phyloP scores from a whole-genome alignment of 2,113 vertebrate species.

The Paraplagusia blochii region DNA sequence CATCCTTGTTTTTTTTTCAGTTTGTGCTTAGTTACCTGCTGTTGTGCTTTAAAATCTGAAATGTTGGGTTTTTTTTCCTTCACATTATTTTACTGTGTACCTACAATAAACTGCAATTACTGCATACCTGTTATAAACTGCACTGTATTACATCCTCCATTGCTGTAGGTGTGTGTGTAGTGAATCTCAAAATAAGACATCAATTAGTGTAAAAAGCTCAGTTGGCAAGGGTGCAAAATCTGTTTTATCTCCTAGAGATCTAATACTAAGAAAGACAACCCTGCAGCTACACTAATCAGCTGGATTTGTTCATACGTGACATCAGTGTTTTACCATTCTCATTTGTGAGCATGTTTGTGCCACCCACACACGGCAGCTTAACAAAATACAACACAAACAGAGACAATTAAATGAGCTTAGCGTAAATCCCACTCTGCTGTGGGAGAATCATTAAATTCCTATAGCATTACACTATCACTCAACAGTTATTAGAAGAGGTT shows the following conservation, averaged over 20 bases:
- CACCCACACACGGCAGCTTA: background rate
- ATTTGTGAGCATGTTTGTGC: background rate
- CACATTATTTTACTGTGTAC: no score
- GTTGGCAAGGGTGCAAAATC: background rate
- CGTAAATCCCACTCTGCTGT: slow-evolving; percentile 5
- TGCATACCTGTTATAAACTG: no score
- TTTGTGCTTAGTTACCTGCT: no score
- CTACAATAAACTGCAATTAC: no score
- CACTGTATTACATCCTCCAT: background rate
- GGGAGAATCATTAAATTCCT: background rate
- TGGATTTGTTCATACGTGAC: background rate
- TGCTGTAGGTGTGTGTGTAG: background rate
- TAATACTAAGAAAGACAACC: background rate
- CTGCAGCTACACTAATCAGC: background rate
- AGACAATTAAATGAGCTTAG: slow-evolving; percentile 8
- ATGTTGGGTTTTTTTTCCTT: no score
- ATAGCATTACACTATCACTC: background rate
- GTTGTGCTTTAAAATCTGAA: no score
- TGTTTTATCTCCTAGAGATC: background rate
- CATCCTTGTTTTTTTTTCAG: no score
- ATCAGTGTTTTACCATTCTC: background rate
- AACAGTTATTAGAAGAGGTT: background rate
- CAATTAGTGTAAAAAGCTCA: background rate
- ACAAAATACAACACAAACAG: background rate
- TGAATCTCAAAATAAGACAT: background rate